phyloP scores from a whole-genome alignment of 30 jellyfish, hydroid and myxozoan genomes.

The Rhopilema esculentum region DNA sequence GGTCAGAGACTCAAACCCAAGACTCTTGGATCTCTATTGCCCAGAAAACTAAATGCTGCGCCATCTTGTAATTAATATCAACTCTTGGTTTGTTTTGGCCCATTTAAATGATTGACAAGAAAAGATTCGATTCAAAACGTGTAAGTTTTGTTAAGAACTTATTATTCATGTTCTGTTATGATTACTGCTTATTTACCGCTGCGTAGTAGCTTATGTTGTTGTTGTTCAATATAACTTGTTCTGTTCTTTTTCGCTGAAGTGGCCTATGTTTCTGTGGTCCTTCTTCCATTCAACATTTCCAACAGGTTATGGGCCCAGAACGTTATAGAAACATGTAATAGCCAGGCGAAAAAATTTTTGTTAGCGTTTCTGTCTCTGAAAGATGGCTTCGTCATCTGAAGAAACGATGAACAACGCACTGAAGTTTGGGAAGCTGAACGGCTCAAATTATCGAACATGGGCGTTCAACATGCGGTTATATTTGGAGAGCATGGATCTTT shows the following conservation, averaged over 20 bases:
- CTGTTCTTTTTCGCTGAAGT: background rate
- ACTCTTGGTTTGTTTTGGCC: too few relatives aligned
- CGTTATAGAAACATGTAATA: too few relatives aligned
- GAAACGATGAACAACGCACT: conserved; percentile 30
- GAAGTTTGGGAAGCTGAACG: conserved; percentile 48
- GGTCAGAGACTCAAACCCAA: too few relatives aligned
- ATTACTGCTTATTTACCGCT: background rate
- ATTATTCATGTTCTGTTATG: background rate
- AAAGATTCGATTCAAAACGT: too few relatives aligned
- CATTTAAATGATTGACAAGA: background rate
- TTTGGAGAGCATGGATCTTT: conserved; percentile 47
- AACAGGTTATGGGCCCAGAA: conserved; percentile 62
- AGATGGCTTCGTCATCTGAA: conserved; percentile 23
- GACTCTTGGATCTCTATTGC: too few relatives aligned
- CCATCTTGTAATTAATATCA: too few relatives aligned
- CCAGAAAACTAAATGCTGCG: too few relatives aligned
- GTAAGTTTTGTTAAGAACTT: background rate
- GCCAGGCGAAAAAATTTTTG: too few relatives aligned
- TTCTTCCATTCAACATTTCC: conserved; percentile 1
- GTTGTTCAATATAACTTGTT: background rate
- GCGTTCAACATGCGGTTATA: conserved; percentile 55
- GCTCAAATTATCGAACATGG: conserved; percentile 62
- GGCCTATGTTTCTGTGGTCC: background rate
- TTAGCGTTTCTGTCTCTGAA: conserved; percentile 9
- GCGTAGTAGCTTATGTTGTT: background rate